Evolutionary conservation across 2,888 invertebrate genomes (phyloP).

Genomic region (Fragum sueziense): DNA sequence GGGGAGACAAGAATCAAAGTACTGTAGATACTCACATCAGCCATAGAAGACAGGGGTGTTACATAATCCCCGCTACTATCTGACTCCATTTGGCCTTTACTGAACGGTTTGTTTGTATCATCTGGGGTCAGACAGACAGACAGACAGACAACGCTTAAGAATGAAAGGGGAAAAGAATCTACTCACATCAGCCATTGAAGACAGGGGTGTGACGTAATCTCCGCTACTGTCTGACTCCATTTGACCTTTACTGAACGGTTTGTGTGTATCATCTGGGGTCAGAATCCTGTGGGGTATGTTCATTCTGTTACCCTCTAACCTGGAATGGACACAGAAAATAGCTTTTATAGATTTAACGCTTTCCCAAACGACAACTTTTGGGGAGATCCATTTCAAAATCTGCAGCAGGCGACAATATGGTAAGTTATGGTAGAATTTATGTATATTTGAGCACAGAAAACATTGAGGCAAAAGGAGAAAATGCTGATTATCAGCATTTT

Average conservation of each 20-base stretch:
- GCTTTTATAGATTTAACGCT: too few species aligned
- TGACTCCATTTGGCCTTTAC: constrained; percentile 67
- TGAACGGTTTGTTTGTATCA: constrained; percentile 65
- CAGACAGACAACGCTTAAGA: too few species aligned
- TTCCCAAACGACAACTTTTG: too few species aligned
- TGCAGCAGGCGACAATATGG: too few species aligned
- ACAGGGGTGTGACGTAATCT: constrained; percentile 65
- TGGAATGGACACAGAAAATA: constrained; percentile 47
- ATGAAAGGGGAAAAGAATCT: background rate
- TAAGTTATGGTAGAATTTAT: too few species aligned
- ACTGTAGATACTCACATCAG: constrained; percentile 67
- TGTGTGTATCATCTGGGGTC: constrained; percentile 72
- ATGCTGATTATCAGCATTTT: too few species aligned
- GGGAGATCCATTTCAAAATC: too few species aligned
- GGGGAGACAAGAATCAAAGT: background rate
- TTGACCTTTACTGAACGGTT: constrained; percentile 64
- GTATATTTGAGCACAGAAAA: too few species aligned
- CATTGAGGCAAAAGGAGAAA: too few species aligned
- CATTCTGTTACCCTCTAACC: constrained; percentile 78
- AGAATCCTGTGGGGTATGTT: constrained; percentile 77
- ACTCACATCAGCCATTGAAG: constrained; percentile 71
- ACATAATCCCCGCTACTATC: constrained; percentile 73
- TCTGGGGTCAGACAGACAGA: constrained; percentile 76
- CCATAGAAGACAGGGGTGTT: constrained; percentile 62
- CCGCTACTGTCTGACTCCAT: constrained; percentile 71